Conservation (phyloP, 2,888 invertebrate genomes). For the Plagodis dolabraria region DNA sequence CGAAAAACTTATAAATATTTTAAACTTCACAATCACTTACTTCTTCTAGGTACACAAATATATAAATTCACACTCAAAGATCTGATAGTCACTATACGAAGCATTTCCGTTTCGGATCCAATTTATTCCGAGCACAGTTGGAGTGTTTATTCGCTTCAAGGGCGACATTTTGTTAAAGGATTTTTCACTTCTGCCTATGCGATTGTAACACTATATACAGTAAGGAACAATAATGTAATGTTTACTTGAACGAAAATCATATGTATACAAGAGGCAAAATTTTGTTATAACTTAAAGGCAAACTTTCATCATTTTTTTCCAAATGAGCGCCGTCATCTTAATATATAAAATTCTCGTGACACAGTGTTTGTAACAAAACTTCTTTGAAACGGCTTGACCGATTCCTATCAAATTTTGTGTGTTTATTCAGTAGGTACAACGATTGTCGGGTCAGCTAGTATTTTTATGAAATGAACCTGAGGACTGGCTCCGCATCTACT, state of each 20-base stretch:
- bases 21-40: no score
- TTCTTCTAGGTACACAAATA: neutral
- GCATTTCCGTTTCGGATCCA: constrained; percentile 60
- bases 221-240: constrained; percentile 3
- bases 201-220: neutral
- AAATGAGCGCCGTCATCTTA: no score
- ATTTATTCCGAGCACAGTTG: constrained; percentile 61
- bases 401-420: no score
- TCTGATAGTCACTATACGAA: constrained; percentile 43
- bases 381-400: no score
- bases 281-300: neutral
- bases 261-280: neutral
- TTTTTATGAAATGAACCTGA: no score
- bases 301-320: neutral
- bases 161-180: constrained; percentile 39
- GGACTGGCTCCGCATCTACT: no score
- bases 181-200: constrained; percentile 42
- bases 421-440: no score
- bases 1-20: no score
- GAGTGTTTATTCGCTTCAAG: constrained; percentile 54
- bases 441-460: no score
- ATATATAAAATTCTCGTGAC: no score
- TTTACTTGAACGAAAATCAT: neutral
- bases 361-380: no score
- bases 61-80: constrained; percentile 12